Percentiles rank a stretch among this genome's conserved stretches.
Conservation (phyloP, 2,797 vertebrate species). For the Hafferia zeledoni region DNA sequence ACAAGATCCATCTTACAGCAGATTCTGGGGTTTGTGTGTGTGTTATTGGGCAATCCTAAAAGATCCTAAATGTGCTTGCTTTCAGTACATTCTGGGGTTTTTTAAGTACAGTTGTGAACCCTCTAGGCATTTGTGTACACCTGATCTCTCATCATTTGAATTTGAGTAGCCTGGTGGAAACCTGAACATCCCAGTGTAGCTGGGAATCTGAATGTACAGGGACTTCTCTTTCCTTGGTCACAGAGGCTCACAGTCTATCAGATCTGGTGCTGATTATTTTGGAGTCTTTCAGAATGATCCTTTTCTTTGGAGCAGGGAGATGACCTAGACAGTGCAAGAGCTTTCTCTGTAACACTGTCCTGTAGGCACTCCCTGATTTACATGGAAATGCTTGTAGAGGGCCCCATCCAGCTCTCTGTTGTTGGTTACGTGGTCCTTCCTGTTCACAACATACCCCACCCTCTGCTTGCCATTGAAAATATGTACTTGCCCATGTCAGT, state of each 20-base stretch:
- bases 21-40: neutral
- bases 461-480: neutral
- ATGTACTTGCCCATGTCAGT: accelerated
- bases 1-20: neutral
- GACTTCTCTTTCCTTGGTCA: neutral
- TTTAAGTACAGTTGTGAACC: neutral
- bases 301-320: neutral
- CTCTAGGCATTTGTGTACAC: neutral
- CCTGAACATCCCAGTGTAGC: neutral
- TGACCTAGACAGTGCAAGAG: neutral
- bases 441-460: neutral
- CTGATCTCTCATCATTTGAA: neutral
- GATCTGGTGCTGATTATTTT: neutral
- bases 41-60: neutral
- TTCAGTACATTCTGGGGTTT: neutral
- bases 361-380: neutral
- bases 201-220: neutral
- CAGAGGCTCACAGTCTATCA: neutral
- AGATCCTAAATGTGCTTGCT: neutral
- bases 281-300: neutral
- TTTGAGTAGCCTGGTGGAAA: neutral
- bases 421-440: neutral
- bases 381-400: neutral
- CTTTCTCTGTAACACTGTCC: neutral
- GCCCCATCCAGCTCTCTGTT: neutral